Conservation (phyloP, 2,888 invertebrate genomes). For the Panzeria rudis region DNA sequence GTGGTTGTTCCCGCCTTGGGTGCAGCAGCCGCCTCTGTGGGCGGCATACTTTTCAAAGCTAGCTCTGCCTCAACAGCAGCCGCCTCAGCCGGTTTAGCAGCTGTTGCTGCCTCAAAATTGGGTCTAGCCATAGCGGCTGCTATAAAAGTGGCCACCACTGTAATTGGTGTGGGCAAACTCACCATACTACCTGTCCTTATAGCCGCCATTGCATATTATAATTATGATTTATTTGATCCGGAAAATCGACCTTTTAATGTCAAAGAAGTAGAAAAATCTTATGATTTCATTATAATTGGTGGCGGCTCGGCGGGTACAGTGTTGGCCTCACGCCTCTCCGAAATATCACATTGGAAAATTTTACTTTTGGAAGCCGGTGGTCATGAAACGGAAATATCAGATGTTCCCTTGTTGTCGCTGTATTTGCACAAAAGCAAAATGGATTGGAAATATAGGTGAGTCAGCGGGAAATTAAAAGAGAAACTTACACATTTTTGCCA, state of each 20-base stretch:
- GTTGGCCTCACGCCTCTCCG: slow-evolving; percentile 91
- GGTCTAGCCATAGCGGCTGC: slow-evolving; percentile 85
- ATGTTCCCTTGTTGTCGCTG: slow-evolving; percentile 93
- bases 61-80: slow-evolving; percentile 81
- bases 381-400: slow-evolving; percentile 93
- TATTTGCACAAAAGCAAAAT: slow-evolving; percentile 95
- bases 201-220: slow-evolving; percentile 91
- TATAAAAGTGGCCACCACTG: slow-evolving; percentile 88
- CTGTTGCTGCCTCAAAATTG: slow-evolving; percentile 84
- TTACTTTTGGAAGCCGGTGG: slow-evolving; percentile 93
- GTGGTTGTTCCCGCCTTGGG: slow-evolving; percentile 80
- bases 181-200: slow-evolving; percentile 90
- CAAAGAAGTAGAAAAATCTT: slow-evolving; percentile 87
- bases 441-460: slow-evolving; percentile 94
- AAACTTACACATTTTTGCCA: too few species aligned
- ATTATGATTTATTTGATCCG: slow-evolving; percentile 93
- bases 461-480: slow-evolving; percentile 29
- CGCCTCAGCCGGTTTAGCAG: slow-evolving; percentile 79
- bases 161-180: slow-evolving; percentile 89
- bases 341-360: slow-evolving; percentile 91
- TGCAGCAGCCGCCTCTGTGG: slow-evolving; percentile 80
- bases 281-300: slow-evolving; percentile 93
- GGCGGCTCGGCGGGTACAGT: slow-evolving; percentile 94
- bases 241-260: slow-evolving; percentile 91
- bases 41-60: slow-evolving; percentile 81